Conservation (phyloP, 2,797 vertebrate genomes). For the Betta splendens region DNA sequence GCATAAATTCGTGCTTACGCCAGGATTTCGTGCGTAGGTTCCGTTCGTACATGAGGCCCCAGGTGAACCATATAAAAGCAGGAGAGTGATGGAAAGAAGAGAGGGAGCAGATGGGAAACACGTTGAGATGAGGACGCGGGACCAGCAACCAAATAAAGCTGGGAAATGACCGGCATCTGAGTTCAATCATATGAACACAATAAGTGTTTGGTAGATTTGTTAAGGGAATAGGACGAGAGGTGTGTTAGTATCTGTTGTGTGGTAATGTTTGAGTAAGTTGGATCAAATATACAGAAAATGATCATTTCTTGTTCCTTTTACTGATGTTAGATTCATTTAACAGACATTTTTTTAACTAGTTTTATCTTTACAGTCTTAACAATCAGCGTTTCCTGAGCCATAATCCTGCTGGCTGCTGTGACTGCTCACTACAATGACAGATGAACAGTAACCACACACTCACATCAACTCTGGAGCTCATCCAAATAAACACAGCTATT, state of each 20-base stretch:
- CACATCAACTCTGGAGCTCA: conserved; percentile 22
- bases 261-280: too few species aligned
- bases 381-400: conserved; percentile 35
- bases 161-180: conserved; percentile 38
- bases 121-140: conserved; percentile 16
- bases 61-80: too few species aligned
- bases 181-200: conserved; percentile 24
- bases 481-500: conserved; percentile 26
- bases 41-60: too few species aligned
- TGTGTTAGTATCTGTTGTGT: too few species aligned
- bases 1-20: too few species aligned
- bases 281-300: too few species aligned
- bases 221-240: conserved; percentile 1
- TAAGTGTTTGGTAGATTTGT: conserved; percentile 8
- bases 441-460: conserved; percentile 19
- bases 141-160: conserved; percentile 25
- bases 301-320: too few species aligned
- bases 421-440: conserved; percentile 16
- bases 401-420: conserved; percentile 22
- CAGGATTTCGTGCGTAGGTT: too few species aligned
- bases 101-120: conserved; percentile 23
- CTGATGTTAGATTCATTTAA: too few species aligned
- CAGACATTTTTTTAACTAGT: too few species aligned
- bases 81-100: conserved; percentile 5
- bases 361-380: too few species aligned